Evolutionary conservation across 1,140 invertebrate species (phyloP).

Genomic region (Brachionus rotundiformis): DNA sequence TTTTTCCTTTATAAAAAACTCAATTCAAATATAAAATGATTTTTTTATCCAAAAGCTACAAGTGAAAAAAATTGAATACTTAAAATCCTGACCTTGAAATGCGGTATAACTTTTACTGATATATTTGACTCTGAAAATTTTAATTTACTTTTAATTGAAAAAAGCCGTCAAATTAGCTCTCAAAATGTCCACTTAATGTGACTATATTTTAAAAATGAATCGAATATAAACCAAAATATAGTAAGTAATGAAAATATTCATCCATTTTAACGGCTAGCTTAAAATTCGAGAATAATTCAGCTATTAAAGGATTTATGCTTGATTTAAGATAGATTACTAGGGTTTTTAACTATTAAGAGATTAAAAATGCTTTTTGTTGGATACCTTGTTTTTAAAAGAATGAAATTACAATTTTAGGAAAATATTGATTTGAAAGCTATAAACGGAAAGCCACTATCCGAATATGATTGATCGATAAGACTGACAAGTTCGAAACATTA

Average conservation of each 20-base stretch:
- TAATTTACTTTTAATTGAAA: constrained; percentile 11
- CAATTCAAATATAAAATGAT: too few relatives aligned
- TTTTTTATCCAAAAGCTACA: not conserved
- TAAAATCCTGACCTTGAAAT: not conserved
- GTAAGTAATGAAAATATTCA: not conserved
- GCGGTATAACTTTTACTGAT: not conserved
- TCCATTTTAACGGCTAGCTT: not conserved
- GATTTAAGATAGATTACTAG: constrained; percentile 44
- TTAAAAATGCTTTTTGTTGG: not conserved
- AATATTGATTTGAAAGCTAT: constrained; percentile 1
- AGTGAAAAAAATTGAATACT: not conserved
- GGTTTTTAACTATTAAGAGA: constrained; percentile 25
- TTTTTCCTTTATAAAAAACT: too few relatives aligned
- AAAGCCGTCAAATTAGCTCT: constrained; percentile 27
- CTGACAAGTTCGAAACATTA: constrained; percentile 26
- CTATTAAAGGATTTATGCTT: constrained; percentile 17
- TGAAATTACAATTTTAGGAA: constrained; percentile 8
- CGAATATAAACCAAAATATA: not conserved
- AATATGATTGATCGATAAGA: constrained; percentile 1
- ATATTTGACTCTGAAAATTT: not conserved
- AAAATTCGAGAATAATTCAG: constrained; percentile 5
- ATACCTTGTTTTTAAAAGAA: not conserved
- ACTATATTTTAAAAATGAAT: not conserved
- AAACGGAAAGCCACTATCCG: not conserved
- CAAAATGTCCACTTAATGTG: constrained; percentile 10